Evolutionary conservation across 2,888 invertebrate genomes (phyloP).

Genomic region (Dermolepida albohirtum): DNA sequence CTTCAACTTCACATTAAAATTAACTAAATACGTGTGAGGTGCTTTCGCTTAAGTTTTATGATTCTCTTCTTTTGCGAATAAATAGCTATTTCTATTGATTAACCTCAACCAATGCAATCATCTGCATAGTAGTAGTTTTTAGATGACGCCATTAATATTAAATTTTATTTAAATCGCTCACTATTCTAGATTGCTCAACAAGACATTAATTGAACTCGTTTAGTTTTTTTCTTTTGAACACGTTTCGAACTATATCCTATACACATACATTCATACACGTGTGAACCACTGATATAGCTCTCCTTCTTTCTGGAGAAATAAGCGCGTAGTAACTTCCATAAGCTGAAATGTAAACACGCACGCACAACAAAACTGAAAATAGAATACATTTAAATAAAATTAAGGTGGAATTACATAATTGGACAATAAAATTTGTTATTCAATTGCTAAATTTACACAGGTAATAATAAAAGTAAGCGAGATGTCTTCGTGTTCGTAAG

Average conservation of each 20-base stretch:
- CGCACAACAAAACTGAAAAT: slow-evolving; percentile 22
- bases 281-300: slow-evolving; percentile 18
- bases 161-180: slow-evolving; percentile 22
- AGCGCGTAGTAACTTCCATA: slow-evolving; percentile 1
- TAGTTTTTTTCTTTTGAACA: slow-evolving; percentile 12
- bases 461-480: slow-evolving; percentile 33
- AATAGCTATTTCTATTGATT: too few relatives aligned
- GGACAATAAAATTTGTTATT: slow-evolving; percentile 41
- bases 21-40: too few relatives aligned
- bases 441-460: slow-evolving; percentile 42
- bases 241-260: slow-evolving; percentile 22
- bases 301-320: slow-evolving; percentile 9
- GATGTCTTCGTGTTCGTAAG: slow-evolving; percentile 26
- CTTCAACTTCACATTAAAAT: too few relatives aligned
- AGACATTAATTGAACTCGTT: slow-evolving; percentile 34
- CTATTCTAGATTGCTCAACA: slow-evolving; percentile 30
- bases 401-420: slow-evolving; percentile 41
- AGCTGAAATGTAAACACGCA: slow-evolving; percentile 31
- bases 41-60: too few relatives aligned
- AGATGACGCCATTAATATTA: slow-evolving; percentile 19
- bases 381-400: slow-evolving; percentile 41
- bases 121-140: background rate
- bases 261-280: slow-evolving; percentile 14
- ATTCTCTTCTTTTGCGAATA: too few relatives aligned
- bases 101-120: too few relatives aligned